Base-by-base conservation (phyloP, 2,888 invertebrate genomes). In the Phyllotreta cruciferae region DNA sequence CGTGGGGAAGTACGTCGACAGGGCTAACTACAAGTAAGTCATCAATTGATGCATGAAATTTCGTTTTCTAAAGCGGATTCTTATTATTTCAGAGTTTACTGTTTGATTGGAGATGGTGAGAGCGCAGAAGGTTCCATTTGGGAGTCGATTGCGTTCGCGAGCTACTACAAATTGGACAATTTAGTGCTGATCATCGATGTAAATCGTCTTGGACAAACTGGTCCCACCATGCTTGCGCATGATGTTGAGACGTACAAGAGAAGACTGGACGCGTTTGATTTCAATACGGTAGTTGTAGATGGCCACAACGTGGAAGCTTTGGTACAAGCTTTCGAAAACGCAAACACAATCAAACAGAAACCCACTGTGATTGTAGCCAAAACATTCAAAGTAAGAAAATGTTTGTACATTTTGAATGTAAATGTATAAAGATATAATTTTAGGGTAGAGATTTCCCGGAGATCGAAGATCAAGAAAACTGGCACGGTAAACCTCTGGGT, bases 401-500 rank as follows among this genome's bases (percentile, higher is more conserved):
- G 10, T 50, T 41, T 41, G 10, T 41, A 41, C 9, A 10, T 37
- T 37, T n/a, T 10, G 5, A 9, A 1, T 41, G 5, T 41, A 41
- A 41, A 41, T 44, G 7, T 44, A 60, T 5, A 7, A 14, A 7
- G 1, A 24, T 8, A n/a, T 49, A 1, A 42, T 64, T 56, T 1
- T 36, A 66, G 98, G 98, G 98, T 10, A 91, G 86, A 78, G 90
- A 88, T 74, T 94, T 94, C 83, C 89, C 90, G 47, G 89, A 89
- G 36, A 94, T 99, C 76, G 97, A 96, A 81, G 93, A 99, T 79
- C 73, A 86, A 71, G 93, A 95, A 62, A 94, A 96, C 82, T 99
- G 97, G 97, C 99, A 99, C 78, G 99, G 99, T 47, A 99, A 99
- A 81, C 90, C 98, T 0, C 82, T 99, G 63, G 96, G 95, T 0